These are phyloP conservation scores for Clepsis dumicolana DNA, from an alignment of 2,888 invertebrate species.

Conservation along the genomic window DNA sequence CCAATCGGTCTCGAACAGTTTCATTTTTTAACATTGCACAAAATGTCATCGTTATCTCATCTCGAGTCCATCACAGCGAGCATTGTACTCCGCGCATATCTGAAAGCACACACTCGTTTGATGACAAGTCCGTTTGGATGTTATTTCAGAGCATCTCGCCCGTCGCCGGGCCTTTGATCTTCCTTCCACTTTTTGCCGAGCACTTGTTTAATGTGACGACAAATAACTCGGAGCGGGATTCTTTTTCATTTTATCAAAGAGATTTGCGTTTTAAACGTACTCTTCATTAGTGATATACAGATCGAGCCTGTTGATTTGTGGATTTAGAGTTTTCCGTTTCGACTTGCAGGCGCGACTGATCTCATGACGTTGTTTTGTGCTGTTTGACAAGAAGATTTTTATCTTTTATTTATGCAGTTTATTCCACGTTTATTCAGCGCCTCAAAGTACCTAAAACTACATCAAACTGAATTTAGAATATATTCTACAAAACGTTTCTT, in stretches of 20 bases:
- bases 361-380: slow-evolving; percentile 24
- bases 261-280: slow-evolving; percentile 70
- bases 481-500: too few species aligned
- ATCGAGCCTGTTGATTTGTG: slow-evolving; percentile 56
- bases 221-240: slow-evolving; percentile 78
- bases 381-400: slow-evolving; percentile 14
- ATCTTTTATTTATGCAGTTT: slow-evolving; percentile 15
- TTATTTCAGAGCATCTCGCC: slow-evolving; percentile 75
- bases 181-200: slow-evolving; percentile 77
- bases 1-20: not conserved
- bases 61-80: slow-evolving; percentile 40
- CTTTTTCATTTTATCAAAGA: slow-evolving; percentile 79
- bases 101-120: slow-evolving; percentile 49
- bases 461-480: too few species aligned
- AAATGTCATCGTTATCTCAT: slow-evolving; percentile 41
- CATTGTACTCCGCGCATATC: slow-evolving; percentile 48
- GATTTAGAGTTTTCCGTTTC: slow-evolving; percentile 59
- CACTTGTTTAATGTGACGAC: slow-evolving; percentile 83
- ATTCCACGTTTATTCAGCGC: too few species aligned
- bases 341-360: slow-evolving; percentile 53
- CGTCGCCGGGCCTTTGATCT: slow-evolving; percentile 79
- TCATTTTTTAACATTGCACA: slow-evolving; percentile 29
- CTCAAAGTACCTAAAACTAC: not conserved
- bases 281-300: slow-evolving; percentile 80
- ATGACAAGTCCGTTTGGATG: slow-evolving; percentile 68